Conservation (phyloP, 1,140 invertebrate genomes). For the Protaetia brevitarsis region DNA sequence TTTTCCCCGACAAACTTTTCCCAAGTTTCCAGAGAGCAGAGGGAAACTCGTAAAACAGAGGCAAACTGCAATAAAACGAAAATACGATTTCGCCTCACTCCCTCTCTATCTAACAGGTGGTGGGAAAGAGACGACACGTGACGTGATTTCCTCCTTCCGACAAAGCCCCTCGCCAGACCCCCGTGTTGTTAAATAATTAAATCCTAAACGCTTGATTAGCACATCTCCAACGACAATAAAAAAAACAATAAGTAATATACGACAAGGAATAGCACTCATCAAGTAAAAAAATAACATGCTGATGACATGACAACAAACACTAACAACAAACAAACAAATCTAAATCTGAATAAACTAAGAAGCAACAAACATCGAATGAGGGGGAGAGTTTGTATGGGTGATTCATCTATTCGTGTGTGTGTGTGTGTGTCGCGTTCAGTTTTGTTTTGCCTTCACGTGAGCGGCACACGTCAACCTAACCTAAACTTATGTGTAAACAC, state of each 20-base stretch:
- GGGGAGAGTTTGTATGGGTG: constrained; percentile 1
- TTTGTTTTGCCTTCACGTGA: constrained; percentile 2
- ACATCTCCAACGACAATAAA: neutral
- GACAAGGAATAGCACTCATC: neutral
- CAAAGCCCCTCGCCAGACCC: neutral
- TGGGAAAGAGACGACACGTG: constrained; percentile 10
- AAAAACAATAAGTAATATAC: neutral
- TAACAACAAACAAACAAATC: neutral
- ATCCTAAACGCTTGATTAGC: neutral
- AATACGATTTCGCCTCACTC: constrained; percentile 6
- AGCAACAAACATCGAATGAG: constrained; percentile 9
- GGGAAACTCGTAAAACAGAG: constrained; percentile 15
- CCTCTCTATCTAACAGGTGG: constrained; percentile 1
- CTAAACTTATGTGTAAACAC: constrained; percentile 8
- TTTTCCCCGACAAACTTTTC: constrained; percentile 12
- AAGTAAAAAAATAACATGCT: neutral
- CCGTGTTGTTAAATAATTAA: constrained; percentile 9
- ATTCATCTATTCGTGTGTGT: neutral
- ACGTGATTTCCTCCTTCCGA: neutral
- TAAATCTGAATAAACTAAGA: constrained; percentile 11
- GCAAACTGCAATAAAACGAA: constrained; percentile 16
- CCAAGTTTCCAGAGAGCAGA: neutral
- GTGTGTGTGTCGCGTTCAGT: neutral
- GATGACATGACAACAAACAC: neutral
- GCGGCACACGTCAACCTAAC: constrained; percentile 7